Evolutionary conservation across 2,888 invertebrate genomes (phyloP), one percentile per base, ranked within the genome.

Genomic region (Taenaris catops): DNA sequence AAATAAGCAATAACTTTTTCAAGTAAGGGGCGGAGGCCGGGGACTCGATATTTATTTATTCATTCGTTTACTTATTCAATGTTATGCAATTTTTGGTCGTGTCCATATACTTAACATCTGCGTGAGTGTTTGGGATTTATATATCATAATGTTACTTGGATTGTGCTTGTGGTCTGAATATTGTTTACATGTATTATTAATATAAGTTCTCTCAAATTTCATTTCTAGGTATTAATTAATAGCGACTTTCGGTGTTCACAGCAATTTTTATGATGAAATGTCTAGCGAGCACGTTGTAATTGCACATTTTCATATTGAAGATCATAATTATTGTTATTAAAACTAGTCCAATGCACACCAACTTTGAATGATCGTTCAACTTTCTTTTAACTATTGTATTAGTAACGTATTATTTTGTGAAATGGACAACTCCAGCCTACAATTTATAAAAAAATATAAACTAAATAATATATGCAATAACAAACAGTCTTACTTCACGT

Each of bases 1-100:
- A 14, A 3, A 14, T 14, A 3, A 3, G 14, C 2, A 3, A 14
- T 14, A 14, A 14, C 14, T 14, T 14, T 3, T 14, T 14, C 4
- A 3, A 3, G 14, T 14, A 3, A 3, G 14, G 2, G 4, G 14
- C 2, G 3, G 14, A 14, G 14, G 14, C 14, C 2, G 14, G 4
- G 3, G 14, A 14, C 2, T 3, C 14, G 14, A 14, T 14, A 14
- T 14, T 14, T 14, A 2, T 14, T 3, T 14, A 14, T 3, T 4
- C 2, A 14, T 14, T 14, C n/a, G n/a, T n/a, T n/a, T n/a, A n/a
- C n/a, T n/a, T n/a, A n/a, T n/a, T n/a, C n/a, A n/a, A 8, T 37
- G 34, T 42, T 44, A 41, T 48, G 38, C 47, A 43, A 44, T 48
- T 40, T 45, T 46, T 43, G 39, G 38, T 40, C 41, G 41, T 44